These are phyloP conservation scores for Macaria liturata DNA, from an alignment of 2,888 invertebrate genomes.

Conservation along the genomic window DNA sequence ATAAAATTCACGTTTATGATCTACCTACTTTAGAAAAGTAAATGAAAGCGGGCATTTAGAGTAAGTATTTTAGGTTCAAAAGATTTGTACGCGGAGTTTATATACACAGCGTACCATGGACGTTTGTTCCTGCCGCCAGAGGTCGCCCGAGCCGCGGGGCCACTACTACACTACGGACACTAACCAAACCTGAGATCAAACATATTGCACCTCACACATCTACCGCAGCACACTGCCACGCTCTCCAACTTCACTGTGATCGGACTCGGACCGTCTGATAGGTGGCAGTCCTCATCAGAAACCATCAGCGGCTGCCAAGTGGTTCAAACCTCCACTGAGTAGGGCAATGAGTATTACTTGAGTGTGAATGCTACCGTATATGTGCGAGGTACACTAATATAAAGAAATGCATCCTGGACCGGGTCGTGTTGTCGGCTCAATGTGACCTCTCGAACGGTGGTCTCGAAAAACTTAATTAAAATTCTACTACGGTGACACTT, in stretches of 20 bases:
- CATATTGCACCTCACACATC: constrained; percentile 18
- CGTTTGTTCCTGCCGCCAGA: constrained; percentile 71
- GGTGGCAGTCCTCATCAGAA: too few relatives aligned
- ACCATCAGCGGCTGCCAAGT: too few relatives aligned
- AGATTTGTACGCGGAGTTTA: constrained; percentile 80
- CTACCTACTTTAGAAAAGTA: constrained; percentile 81
- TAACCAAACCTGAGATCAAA: constrained; percentile 64
- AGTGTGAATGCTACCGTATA: too few relatives aligned
- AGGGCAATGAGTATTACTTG: too few relatives aligned
- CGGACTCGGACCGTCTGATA: too few relatives aligned
- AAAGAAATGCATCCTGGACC: too few relatives aligned
- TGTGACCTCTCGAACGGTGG: constrained; percentile 61
- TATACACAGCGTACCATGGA: constrained; percentile 82
- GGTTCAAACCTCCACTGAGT: too few relatives aligned
- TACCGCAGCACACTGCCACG: too few relatives aligned
- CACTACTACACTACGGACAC: constrained; percentile 37
- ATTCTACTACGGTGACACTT: constrained; percentile 79
- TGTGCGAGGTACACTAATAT: too few relatives aligned
- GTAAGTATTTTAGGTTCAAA: constrained; percentile 75
- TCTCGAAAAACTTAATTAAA: constrained; percentile 73
- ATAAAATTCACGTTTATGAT: constrained; percentile 82
- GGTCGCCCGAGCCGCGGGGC: constrained; percentile 49
- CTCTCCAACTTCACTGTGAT: too few relatives aligned
- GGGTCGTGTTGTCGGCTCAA: constrained; percentile 35
- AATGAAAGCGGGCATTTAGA: constrained; percentile 76